Evolutionary conservation across 2,888 invertebrate genomes (phyloP).

Genomic region (Agrenia bidenticulata): DNA sequence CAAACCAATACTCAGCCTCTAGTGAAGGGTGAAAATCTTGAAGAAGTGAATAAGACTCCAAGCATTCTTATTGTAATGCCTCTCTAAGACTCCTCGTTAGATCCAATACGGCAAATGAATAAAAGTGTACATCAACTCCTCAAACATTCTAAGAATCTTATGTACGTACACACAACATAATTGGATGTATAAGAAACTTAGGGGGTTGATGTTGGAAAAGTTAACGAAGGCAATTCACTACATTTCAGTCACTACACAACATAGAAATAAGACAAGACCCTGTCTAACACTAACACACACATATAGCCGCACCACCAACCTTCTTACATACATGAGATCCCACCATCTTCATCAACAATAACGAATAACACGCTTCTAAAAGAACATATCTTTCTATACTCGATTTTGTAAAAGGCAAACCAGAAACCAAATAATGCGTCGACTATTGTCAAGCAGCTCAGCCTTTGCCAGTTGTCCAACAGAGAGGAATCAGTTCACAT

Average conservation of each 20-base stretch:
- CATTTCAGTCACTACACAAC: background rate
- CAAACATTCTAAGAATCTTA: background rate
- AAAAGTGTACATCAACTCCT: too few species aligned
- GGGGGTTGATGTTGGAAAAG: constrained; percentile 3
- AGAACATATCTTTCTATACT: background rate
- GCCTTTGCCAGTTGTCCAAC: constrained; percentile 1
- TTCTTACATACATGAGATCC: too few species aligned
- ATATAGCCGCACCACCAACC: background rate
- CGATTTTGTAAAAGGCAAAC: background rate
- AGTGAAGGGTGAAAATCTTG: too few species aligned
- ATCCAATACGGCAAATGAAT: too few species aligned
- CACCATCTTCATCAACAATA: too few species aligned
- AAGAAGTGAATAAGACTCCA: too few species aligned
- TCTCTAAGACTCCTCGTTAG: too few species aligned
- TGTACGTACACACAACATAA: background rate
- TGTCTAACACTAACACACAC: background rate
- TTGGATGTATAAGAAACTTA: background rate
- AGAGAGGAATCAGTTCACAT: constrained; percentile 11
- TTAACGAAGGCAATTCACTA: background rate
- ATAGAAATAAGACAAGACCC: background rate
- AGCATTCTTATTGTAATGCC: too few species aligned
- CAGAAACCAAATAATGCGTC: background rate
- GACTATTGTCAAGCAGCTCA: constrained; percentile 12
- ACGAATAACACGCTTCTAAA: background rate
- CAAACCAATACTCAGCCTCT: too few species aligned